Conservation (phyloP, 2,888 invertebrate species). For the Nephrotoma flavescens region DNA sequence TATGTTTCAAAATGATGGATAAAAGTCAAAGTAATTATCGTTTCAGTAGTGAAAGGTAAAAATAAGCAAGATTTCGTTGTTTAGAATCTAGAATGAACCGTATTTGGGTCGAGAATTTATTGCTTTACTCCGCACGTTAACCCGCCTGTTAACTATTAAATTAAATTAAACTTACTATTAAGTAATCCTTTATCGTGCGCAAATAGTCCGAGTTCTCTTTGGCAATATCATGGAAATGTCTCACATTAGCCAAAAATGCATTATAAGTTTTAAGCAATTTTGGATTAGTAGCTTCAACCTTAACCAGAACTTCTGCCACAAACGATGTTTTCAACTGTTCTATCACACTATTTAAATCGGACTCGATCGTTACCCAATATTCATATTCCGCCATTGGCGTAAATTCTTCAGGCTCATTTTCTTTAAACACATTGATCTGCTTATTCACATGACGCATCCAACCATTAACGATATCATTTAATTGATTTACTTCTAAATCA, state of each 20-base stretch:
- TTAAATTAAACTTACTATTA: slow-evolving; percentile 30
- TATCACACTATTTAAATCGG: slow-evolving; percentile 57
- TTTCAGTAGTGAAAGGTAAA: too few species aligned
- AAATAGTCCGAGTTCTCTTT: slow-evolving; percentile 31
- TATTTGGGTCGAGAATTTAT: too few species aligned
- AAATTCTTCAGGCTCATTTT: slow-evolving; percentile 44
- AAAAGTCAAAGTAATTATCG: too few species aligned
- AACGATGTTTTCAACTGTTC: slow-evolving; percentile 66
- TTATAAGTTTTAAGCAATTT: slow-evolving; percentile 20
- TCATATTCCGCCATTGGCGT: slow-evolving; percentile 75
- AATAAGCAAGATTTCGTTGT: too few species aligned
- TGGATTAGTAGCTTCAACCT: slow-evolving; percentile 12
- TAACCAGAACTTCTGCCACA: slow-evolving; percentile 22
- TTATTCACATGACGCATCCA: slow-evolving; percentile 37
- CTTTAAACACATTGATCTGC: slow-evolving; percentile 23
- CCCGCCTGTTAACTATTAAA: too few species aligned
- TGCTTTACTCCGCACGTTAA: too few species aligned
- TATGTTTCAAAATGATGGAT: too few species aligned
- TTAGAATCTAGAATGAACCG: too few species aligned
- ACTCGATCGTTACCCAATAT: slow-evolving; percentile 72
- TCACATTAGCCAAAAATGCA: slow-evolving; percentile 15
- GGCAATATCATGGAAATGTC: slow-evolving; percentile 22
- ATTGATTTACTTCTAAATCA: slow-evolving; percentile 29
- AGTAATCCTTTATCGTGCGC: slow-evolving; percentile 28
- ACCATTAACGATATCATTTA: slow-evolving; percentile 36